A percentile compares a stretch with the other conserved stretches of the same genome.
Evolutionary conservation across 2,888 invertebrate genomes (phyloP).

Genomic region (Dastarcus helophoroides): DNA sequence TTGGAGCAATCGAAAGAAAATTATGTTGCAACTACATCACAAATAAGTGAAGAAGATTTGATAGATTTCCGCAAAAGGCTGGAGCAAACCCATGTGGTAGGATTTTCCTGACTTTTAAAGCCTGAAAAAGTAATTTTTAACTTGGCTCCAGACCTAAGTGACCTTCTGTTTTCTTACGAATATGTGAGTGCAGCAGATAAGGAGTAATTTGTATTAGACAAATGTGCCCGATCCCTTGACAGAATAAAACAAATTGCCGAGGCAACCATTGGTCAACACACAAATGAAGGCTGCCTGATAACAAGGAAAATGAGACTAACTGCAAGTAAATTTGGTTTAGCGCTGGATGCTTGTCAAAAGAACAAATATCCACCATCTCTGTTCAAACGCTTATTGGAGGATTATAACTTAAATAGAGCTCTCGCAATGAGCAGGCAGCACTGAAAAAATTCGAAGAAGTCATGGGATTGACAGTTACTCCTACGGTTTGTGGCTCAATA

Average conservation of each 20-base stretch:
- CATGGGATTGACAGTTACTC: too few species aligned
- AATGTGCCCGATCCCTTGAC: conserved; percentile 3
- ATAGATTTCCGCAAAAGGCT: conserved; percentile 2
- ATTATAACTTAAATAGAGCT: conserved; percentile 14
- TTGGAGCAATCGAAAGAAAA: too few species aligned
- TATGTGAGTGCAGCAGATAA: conserved; percentile 7
- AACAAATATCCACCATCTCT: conserved; percentile 6
- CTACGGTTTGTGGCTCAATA: conserved; percentile 10
- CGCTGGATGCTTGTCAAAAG: conserved; percentile 7
- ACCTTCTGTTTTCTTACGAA: conserved; percentile 8
- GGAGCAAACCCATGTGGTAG: conserved; percentile 8
- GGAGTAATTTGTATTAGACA: conserved; percentile 3
- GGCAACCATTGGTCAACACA: conserved; percentile 9
- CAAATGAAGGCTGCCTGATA: conserved; percentile 11
- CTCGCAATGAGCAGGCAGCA: conserved; percentile 10
- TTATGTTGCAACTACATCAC: background rate
- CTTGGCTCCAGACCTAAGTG: conserved; percentile 7
- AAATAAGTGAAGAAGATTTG: conserved; percentile 5
- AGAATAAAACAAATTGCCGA: conserved; percentile 5
- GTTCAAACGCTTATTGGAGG: conserved; percentile 7
- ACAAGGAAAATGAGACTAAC: conserved; percentile 10
- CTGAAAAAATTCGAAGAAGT: conserved; percentile 7
- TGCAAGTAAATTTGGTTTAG: conserved; percentile 12
- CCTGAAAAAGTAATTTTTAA: conserved; percentile 5
- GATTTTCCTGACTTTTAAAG: conserved; percentile 11